These are phyloP conservation scores for Sigmodon hispidus DNA, from an alignment of 2,113 vertebrate genomes.

Conservation along the genomic window DNA sequence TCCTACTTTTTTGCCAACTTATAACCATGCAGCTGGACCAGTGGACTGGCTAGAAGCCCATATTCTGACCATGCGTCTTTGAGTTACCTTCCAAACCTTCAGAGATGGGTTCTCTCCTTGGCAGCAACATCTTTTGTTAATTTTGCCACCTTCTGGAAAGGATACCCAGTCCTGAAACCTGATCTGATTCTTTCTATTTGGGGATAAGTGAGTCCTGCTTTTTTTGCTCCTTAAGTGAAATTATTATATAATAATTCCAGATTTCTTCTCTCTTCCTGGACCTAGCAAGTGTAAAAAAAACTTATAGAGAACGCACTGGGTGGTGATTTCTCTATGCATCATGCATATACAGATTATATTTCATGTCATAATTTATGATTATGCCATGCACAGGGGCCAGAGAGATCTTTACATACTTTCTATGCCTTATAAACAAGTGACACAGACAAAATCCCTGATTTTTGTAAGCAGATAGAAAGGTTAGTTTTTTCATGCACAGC, in stretches of 20 bases:
- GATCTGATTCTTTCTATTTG: neutral
- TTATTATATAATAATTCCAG: slow-evolving; percentile 44
- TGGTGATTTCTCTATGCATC: neutral
- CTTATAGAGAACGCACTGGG: neutral
- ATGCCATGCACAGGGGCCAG: neutral
- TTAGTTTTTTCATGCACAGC: neutral
- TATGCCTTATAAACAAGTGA: slow-evolving; percentile 22
- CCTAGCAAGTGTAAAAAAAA: slow-evolving; percentile 33
- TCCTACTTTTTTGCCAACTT: neutral
- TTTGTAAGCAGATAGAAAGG: slow-evolving; percentile 4
- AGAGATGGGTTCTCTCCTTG: neutral
- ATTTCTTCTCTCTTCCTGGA: slow-evolving; percentile 59
- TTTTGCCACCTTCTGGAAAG: slow-evolving; percentile 7
- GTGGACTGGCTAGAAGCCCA: neutral
- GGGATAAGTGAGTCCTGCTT: slow-evolving; percentile 21
- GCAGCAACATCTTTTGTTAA: slow-evolving; percentile 1
- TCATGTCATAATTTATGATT: slow-evolving; percentile 7
- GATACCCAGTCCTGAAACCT: neutral
- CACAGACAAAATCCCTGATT: slow-evolving; percentile 29
- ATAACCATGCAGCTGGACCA: neutral
- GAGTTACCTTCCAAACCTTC: slow-evolving; percentile 19
- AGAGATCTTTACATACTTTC: neutral
- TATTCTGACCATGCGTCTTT: slow-evolving; percentile 31
- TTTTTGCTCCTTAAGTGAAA: neutral
- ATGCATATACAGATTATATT: neutral